These are phyloP conservation scores for Atherix ibis DNA, from an alignment of 2,888 invertebrate species.

Conservation along the genomic window DNA sequence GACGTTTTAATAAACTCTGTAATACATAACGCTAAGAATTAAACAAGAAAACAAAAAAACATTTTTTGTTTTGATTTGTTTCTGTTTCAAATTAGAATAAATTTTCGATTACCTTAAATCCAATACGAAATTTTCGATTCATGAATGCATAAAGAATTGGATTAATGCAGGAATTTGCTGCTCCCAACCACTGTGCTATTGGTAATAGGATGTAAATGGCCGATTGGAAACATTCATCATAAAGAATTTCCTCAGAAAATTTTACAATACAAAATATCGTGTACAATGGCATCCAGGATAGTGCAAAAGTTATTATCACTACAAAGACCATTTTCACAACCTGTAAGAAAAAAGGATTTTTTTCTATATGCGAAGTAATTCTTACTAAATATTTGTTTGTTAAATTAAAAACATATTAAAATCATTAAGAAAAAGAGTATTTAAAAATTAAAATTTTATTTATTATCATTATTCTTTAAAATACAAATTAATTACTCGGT, in stretches of 20 bases:
- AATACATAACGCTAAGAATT: not conserved
- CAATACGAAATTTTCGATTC: conserved; percentile 37
- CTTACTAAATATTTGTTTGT: too few relatives aligned
- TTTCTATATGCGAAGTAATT: too few relatives aligned
- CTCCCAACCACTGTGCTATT: conserved; percentile 37
- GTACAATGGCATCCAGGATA: conserved; percentile 40
- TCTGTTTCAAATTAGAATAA: too few relatives aligned
- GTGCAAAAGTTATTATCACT: conserved; percentile 37
- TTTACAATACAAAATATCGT: conserved; percentile 30
- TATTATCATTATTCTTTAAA: too few relatives aligned
- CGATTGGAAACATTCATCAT: conserved; percentile 10
- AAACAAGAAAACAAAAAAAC: not conserved
- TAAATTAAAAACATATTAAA: too few relatives aligned
- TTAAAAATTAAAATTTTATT: too few relatives aligned
- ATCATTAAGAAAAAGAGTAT: too few relatives aligned
- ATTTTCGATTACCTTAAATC: conserved; percentile 29
- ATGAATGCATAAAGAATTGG: conserved; percentile 41
- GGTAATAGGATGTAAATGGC: conserved; percentile 28
- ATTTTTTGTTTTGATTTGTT: not conserved
- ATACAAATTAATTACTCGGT: too few relatives aligned
- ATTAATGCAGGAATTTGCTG: conserved; percentile 40
- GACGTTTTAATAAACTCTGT: conserved; percentile 6
- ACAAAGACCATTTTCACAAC: conserved; percentile 37
- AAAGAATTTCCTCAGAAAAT: conserved; percentile 17
- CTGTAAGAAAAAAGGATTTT: conserved; percentile 11